A percentile compares a stretch with the other conserved stretches of the same genome.
phyloP scores from a whole-genome alignment of 2,113 vertebrate species.

The Brachionichthys hirsutus region DNA sequence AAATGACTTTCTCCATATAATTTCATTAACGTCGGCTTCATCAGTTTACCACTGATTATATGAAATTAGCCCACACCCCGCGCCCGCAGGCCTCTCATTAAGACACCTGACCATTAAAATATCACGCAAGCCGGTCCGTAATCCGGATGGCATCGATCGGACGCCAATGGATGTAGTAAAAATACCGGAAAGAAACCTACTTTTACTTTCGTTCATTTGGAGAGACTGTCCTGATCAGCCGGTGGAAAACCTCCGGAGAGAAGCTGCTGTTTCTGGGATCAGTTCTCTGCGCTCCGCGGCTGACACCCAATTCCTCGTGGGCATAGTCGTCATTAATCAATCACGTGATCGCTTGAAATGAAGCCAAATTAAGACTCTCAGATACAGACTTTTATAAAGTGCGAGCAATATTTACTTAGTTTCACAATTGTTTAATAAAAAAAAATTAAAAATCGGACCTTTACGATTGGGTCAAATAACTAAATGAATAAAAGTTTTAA shows the following conservation, averaged over 20 bases:
- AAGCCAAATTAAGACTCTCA: conserved; percentile 20
- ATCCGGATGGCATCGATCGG: no score
- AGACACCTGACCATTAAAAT: no score
- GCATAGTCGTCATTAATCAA: conserved; percentile 45
- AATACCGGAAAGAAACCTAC: neutral
- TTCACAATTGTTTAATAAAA: neutral
- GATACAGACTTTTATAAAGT: no score
- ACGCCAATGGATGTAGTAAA: neutral
- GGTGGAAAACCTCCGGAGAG: conserved; percentile 10
- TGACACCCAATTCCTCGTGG: conserved; percentile 55
- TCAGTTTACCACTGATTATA: neutral
- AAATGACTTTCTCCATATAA: neutral
- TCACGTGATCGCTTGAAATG: conserved; percentile 54
- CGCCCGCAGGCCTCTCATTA: no score
- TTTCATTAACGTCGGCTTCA: neutral
- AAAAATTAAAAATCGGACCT: no score
- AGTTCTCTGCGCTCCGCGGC: conserved; percentile 51
- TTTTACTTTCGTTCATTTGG: neutral
- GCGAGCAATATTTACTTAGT: no score
- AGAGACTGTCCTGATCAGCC: neutral
- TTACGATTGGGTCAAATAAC: no score
- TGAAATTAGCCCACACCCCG: neutral
- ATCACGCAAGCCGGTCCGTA: no score
- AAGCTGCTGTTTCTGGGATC: conserved; percentile 21
- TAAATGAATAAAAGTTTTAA: neutral